Conservation (phyloP, 2,888 invertebrate genomes). For the Coenonympha arcania region DNA sequence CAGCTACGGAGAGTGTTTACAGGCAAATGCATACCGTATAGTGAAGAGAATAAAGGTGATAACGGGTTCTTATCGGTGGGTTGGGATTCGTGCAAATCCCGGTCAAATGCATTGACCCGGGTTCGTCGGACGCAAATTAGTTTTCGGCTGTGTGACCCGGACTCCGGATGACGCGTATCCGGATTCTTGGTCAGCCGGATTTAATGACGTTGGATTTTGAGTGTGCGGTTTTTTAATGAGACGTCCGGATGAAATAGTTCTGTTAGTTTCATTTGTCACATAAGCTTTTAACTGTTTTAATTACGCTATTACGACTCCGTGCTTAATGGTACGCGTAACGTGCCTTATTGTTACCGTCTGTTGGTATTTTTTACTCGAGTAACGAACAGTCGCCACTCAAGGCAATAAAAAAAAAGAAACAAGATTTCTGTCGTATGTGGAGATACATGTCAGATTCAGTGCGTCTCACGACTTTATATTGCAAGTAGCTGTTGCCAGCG, state of each 20-base stretch:
- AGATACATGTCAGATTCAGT: no score
- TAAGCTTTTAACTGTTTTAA: no score
- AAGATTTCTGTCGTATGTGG: no score
- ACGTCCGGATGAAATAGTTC: neutral
- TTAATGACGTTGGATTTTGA: slow-evolving; percentile 7
- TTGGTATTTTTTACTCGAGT: no score
- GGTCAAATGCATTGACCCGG: slow-evolving; percentile 25
- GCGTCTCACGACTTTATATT: no score
- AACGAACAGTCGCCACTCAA: no score
- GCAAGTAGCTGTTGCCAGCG: no score
- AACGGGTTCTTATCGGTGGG: neutral
- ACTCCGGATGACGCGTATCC: slow-evolving; percentile 17
- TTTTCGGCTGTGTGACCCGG: slow-evolving; percentile 19
- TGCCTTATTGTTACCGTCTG: no score
- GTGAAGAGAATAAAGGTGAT: slow-evolving; percentile 7
- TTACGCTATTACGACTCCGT: no score
- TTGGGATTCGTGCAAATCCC: slow-evolving; percentile 22
- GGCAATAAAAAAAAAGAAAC: no score
- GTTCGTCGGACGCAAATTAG: slow-evolving; percentile 24
- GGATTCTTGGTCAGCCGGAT: slow-evolving; percentile 16
- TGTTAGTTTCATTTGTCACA: neutral
- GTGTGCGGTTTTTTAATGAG: slow-evolving; percentile 1
- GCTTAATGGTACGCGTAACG: no score
- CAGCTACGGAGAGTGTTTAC: neutral
- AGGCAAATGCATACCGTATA: slow-evolving; percentile 5